A percentile compares a stretch with the other conserved stretches of the same genome.
Evolutionary conservation across 92 coral and sea anemone species (phyloP).

Genomic region (Parazoanthus darwini): DNA sequence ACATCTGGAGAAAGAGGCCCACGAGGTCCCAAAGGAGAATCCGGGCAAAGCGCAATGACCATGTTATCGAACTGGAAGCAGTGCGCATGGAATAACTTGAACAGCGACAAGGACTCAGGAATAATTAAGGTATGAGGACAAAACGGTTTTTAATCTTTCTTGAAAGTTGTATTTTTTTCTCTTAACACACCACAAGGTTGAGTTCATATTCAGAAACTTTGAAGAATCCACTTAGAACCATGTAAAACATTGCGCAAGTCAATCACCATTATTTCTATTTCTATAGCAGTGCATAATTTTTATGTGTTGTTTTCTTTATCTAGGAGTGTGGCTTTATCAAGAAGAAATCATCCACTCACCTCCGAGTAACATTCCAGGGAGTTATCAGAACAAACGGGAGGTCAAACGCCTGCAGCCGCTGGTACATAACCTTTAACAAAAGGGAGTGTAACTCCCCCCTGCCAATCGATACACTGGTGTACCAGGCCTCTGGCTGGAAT

Average conservation of each 20-base stretch:
- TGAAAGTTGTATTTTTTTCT: too few species aligned
- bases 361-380: constrained; percentile 28
- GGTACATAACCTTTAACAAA: constrained; percentile 44
- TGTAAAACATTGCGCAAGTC: too few species aligned
- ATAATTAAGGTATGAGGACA: constrained; percentile 7
- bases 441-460: constrained; percentile 30
- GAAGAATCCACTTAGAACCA: too few species aligned
- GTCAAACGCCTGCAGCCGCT: constrained; percentile 23
- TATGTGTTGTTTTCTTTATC: too few species aligned
- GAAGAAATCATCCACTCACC: constrained; percentile 3
- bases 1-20: background rate
- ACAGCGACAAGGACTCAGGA: constrained; percentile 9
- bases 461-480: constrained; percentile 33
- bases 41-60: background rate
- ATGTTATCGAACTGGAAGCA: constrained; percentile 29
- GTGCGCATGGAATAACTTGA: constrained; percentile 30
- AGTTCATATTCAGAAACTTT: too few species aligned
- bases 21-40: constrained; percentile 11
- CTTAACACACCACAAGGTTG: too few species aligned
- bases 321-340: constrained; percentile 24
- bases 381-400: constrained; percentile 29
- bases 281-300: too few species aligned
- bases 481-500: constrained; percentile 22
- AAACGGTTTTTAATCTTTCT: too few species aligned
- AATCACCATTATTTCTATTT: too few species aligned